phyloP scores from a whole-genome alignment of 2,113 vertebrate species.

The Ondatra zibethicus region DNA sequence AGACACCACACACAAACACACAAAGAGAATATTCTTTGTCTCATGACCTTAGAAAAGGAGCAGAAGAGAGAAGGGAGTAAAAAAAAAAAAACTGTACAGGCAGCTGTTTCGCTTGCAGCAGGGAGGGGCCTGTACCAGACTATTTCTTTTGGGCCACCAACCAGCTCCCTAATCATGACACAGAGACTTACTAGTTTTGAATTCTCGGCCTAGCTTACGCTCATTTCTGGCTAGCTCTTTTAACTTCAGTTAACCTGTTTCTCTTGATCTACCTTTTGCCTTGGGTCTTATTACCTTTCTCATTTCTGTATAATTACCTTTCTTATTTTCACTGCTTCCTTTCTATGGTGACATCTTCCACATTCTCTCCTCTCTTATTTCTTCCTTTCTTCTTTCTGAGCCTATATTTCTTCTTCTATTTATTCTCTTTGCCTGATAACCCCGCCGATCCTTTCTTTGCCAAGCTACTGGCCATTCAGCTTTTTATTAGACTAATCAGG shows the following conservation, averaged over 20 bases:
- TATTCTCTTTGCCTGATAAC: not conserved
- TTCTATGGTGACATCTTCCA: not conserved
- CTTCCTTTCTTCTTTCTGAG: not conserved
- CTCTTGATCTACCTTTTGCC: not conserved
- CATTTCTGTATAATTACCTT: not conserved
- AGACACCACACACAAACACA: not conserved
- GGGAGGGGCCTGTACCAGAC: not conserved
- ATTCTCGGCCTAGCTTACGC: not conserved
- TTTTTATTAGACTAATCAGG: no score
- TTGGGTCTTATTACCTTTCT: not conserved
- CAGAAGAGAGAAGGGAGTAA: not conserved
- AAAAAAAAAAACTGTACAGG: not conserved
- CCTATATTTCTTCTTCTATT: not conserved
- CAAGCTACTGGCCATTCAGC: not conserved
- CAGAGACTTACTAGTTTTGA: not conserved
- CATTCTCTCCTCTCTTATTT: not conserved
- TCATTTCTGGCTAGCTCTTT: not conserved
- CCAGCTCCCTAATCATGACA: not conserved
- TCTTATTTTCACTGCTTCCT: not conserved
- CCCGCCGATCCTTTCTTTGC: not conserved
- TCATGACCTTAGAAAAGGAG: accelerated
- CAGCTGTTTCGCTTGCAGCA: not conserved
- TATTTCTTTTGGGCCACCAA: not conserved
- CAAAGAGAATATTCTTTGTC: not conserved
- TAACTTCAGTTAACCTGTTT: not conserved